Percentiles rank a stretch among this genome's conserved stretches.
Conservation (phyloP, 23 tunicate genomes). For the Aplidium turbinatum region DNA sequence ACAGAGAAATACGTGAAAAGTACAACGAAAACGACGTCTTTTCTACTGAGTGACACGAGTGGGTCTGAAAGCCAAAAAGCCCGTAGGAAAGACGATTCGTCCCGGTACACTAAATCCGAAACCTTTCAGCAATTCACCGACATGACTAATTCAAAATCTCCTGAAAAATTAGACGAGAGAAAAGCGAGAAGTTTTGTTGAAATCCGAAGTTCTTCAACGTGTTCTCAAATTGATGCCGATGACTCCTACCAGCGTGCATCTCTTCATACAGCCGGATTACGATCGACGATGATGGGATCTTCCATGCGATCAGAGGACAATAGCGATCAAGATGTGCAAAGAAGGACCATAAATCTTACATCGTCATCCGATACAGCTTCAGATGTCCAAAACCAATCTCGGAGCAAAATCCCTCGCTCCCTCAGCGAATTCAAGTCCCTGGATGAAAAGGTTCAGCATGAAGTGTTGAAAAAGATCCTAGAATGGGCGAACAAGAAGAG, state of each 20-base stretch:
- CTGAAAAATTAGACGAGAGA: background rate
- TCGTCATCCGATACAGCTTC: background rate
- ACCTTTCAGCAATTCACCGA: background rate
- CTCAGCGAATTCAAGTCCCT: slow-evolving; percentile 40
- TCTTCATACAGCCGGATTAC: background rate
- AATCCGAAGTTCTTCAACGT: slow-evolving; percentile 34
- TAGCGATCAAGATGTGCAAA: slow-evolving; percentile 42
- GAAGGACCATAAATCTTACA: slow-evolving; percentile 11
- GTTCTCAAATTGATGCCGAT: slow-evolving; percentile 27
- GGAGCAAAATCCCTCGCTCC: slow-evolving; percentile 5
- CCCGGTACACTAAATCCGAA: background rate
- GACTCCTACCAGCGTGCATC: slow-evolving; percentile 55
- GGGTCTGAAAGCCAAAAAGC: too few species aligned
- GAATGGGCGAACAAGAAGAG: background rate
- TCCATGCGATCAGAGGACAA: slow-evolving; percentile 3
- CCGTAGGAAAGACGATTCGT: too few species aligned
- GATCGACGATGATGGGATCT: background rate
- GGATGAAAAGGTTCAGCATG: slow-evolving; percentile 29
- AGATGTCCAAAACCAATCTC: background rate
- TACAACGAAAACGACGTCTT: too few species aligned
- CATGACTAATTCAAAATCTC: background rate
- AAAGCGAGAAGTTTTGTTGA: too few species aligned
- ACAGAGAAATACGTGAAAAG: too few species aligned
- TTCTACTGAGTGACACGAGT: too few species aligned
- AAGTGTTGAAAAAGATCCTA: slow-evolving; percentile 24